Evolutionary conservation across 64 coral and sea anemone species (phyloP).

Genomic region (Stylophora pistillata): DNA sequence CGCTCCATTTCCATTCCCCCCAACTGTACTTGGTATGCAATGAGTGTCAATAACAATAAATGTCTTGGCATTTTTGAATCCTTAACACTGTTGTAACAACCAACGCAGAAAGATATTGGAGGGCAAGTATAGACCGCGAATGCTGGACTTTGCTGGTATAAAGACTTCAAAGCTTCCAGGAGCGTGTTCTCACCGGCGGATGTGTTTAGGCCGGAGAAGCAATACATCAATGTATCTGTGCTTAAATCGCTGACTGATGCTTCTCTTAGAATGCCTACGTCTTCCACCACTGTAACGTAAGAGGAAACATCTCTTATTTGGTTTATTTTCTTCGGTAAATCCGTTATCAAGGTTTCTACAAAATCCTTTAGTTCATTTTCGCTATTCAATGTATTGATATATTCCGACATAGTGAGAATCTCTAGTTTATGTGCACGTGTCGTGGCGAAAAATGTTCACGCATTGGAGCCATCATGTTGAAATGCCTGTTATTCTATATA

Average conservation of each 20-base stretch:
- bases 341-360: background rate
- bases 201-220: too few species aligned
- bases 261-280: too few species aligned
- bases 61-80: conserved; percentile 27
- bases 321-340: conserved; percentile 9
- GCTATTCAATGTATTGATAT: background rate
- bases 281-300: background rate
- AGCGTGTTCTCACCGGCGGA: too few species aligned
- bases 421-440: background rate
- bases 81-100: conserved; percentile 28
- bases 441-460: background rate
- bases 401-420: background rate
- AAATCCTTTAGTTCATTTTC: background rate
- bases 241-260: too few species aligned
- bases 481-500: background rate
- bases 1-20: conserved; percentile 24
- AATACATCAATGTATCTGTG: too few species aligned
- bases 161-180: too few species aligned
- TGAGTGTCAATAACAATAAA: conserved; percentile 47
- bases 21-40: conserved; percentile 32
- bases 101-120: background rate
- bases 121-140: too few species aligned
- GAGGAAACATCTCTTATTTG: too few species aligned
- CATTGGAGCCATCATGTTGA: background rate
- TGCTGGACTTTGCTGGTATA: too few species aligned